Evolutionary conservation across 1,140 invertebrate genomes (phyloP), one percentile per base, ranked within the genome.

Genomic region (Trichoplusia ni): DNA sequence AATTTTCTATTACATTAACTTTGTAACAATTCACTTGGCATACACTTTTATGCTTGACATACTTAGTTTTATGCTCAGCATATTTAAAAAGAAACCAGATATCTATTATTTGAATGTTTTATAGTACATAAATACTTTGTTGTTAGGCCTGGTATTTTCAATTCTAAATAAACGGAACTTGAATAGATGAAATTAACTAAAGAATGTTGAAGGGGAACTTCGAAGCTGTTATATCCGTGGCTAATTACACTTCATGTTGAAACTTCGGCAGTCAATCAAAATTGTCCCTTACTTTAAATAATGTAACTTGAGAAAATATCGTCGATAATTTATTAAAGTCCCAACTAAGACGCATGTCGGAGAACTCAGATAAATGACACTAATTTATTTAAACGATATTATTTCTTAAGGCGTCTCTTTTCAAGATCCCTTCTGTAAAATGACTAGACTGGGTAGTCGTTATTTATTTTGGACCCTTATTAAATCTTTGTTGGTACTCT

Each of bases 321-420:
- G 40, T 31, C 37, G 37, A 66, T 71, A 68, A 73, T 77, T 73
- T 71, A 68, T 77, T 67, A 72, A 66, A 65, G 58, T 71, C 60
- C 54, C 63, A 44, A 64, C 61, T 29, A 69, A 69, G 65, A 59
- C 63, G 49, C 51, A 40, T 66, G 56, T 42, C 53, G 46, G 21
- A 38, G 31, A 51, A 21, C 54, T 49, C 44, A 62, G 69, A 84
- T 62, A 78, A 79, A 84, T 78, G 74, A 74, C 64, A 58, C 69
- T 79, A 80, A 78, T 85, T 80, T 80, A 77, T 77, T 77, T 71
- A 74, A 79, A 64, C 69, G 68, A 75, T 76, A 81, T 78, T 78
- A 78, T 81, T 77, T 74, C 69, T 67, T 69, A 70, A 53, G 62
- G 64, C 51, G 63, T 73, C 67, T 58, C 53, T 79, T 69, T 79